phyloP scores from a whole-genome alignment of 2,797 vertebrate genomes.

The Melanotaenia parkinsoni region DNA sequence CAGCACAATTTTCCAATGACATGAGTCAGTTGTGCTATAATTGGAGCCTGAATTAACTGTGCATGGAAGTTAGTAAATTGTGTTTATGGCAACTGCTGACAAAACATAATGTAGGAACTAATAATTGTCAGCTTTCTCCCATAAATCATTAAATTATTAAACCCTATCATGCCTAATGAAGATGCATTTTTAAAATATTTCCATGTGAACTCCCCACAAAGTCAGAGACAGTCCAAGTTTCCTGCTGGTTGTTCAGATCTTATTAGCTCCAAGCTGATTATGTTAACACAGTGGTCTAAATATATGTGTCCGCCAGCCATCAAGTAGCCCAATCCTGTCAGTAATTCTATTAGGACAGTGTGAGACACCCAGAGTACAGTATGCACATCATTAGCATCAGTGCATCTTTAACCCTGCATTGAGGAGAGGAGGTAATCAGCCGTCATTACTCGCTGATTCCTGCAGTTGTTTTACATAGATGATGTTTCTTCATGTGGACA shows the following conservation, averaged over 20 bases:
- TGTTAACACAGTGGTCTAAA: conserved; percentile 55
- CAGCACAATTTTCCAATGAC: too few relatives aligned
- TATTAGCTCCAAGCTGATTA: conserved; percentile 44
- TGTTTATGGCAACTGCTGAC: too few relatives aligned
- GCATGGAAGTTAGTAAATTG: too few relatives aligned
- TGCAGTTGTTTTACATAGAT: background rate
- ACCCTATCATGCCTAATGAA: background rate
- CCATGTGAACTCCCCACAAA: too few relatives aligned
- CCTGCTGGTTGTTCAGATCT: conserved; percentile 38
- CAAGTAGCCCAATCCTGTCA: conserved; percentile 48
- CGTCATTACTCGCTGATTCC: background rate
- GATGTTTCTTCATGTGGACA: background rate
- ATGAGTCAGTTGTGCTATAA: too few relatives aligned
- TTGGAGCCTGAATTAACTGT: too few relatives aligned
- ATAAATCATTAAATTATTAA: background rate
- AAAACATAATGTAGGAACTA: too few relatives aligned
- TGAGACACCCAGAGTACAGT: conserved; percentile 24
- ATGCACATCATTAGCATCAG: conserved; percentile 48
- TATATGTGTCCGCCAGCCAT: conserved; percentile 52
- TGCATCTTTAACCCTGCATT: conserved; percentile 36
- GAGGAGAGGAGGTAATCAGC: conserved; percentile 33
- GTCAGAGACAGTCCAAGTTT: too few relatives aligned
- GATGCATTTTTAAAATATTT: background rate
- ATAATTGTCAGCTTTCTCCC: too few relatives aligned
- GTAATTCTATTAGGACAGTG: conserved; percentile 57